Conservation (phyloP, 2,888 invertebrate species). For the Chelonus formosanus region DNA sequence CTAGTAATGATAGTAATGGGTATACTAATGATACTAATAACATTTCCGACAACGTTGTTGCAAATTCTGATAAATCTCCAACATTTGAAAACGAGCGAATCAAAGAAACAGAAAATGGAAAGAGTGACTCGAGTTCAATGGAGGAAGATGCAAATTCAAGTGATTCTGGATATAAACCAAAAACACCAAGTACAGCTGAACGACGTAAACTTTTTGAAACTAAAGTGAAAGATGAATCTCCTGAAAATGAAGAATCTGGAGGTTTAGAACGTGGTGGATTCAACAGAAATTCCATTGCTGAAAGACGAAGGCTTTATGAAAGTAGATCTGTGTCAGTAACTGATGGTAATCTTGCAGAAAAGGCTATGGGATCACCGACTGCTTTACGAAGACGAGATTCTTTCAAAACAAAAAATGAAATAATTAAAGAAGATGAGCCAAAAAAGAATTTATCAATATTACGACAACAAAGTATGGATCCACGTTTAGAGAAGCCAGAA, state of each 20-base stretch:
- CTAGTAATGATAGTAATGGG: constrained; percentile 64
- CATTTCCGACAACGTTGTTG: constrained; percentile 46
- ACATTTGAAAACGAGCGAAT: constrained; percentile 52
- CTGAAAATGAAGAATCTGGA: constrained; percentile 68
- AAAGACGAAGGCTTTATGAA: constrained; percentile 80
- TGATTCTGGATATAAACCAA: constrained; percentile 75
- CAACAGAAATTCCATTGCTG: constrained; percentile 79
- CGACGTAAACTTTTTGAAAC: constrained; percentile 78
- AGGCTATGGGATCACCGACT: constrained; percentile 72
- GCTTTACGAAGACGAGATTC: constrained; percentile 78
- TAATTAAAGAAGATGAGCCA: constrained; percentile 66
- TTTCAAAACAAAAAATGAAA: constrained; percentile 72
- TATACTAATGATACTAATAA: constrained; percentile 49
- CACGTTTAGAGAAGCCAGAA: constrained; percentile 64
- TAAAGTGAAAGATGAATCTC: constrained; percentile 66
- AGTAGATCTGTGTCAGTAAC: constrained; percentile 75
- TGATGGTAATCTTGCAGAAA: constrained; percentile 72
- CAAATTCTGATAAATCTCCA: constrained; percentile 53
- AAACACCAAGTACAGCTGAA: constrained; percentile 82
- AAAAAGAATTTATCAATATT: constrained; percentile 65
- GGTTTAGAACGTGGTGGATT: constrained; percentile 71
- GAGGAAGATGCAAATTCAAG: constrained; percentile 73
- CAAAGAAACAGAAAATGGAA: constrained; percentile 68
- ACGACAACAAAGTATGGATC: constrained; percentile 67
- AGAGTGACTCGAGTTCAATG: constrained; percentile 70